These are phyloP conservation scores for Pemphredon lugubris DNA, from an alignment of 2,888 invertebrate species.

Conservation along the genomic window DNA sequence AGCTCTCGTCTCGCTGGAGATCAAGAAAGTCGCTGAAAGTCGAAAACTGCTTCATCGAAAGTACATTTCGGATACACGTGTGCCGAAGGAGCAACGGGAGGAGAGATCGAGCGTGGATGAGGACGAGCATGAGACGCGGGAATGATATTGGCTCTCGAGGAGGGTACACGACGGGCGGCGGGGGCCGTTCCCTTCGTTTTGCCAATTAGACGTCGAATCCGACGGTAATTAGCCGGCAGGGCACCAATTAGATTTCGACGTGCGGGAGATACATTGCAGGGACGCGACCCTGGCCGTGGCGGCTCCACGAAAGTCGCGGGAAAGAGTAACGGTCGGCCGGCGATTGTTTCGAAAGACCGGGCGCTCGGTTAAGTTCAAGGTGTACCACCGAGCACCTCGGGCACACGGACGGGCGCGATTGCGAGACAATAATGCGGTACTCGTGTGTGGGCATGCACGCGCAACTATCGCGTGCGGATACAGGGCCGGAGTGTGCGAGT, in stretches of 20 bases:
- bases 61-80: conserved; percentile 9
- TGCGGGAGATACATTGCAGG: conserved; percentile 14
- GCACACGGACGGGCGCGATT: conserved; percentile 18
- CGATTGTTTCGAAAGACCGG: conserved; percentile 56
- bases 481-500: neutral
- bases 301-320: conserved; percentile 40
- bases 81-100: neutral
- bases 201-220: conserved; percentile 32
- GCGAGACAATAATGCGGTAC: conserved; percentile 8
- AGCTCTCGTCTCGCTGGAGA: neutral
- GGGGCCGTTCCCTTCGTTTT: conserved; percentile 2
- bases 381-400: conserved; percentile 20
- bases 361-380: conserved; percentile 55
- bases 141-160: neutral
- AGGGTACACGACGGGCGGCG: conserved; percentile 8
- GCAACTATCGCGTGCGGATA: conserved; percentile 7
- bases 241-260: conserved; percentile 41
- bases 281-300: conserved; percentile 12
- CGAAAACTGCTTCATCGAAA: conserved; percentile 37
- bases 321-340: conserved; percentile 57
- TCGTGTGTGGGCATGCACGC: conserved; percentile 2
- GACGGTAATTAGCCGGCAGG: conserved; percentile 28
- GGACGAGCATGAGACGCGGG: conserved; percentile 5
- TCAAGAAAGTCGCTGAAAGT: conserved; percentile 48
- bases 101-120: conserved; percentile 2